Percentiles rank a stretch among this genome's conserved stretches.
phyloP scores from a whole-genome alignment of 2,797 vertebrate genomes.

The Pogoniulus pusillus region DNA sequence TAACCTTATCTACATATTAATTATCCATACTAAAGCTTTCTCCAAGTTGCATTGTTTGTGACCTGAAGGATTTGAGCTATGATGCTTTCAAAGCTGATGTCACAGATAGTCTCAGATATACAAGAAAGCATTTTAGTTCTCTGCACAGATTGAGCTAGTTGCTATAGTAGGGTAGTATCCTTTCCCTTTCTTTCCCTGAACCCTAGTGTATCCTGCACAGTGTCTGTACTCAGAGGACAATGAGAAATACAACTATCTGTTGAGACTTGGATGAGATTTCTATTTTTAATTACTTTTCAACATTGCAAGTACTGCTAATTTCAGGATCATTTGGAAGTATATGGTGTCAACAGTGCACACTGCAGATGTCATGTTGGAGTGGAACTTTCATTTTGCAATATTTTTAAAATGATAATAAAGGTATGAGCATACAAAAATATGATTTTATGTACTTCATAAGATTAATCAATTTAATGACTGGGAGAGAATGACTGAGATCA shows the following conservation, averaged over 20 bases:
- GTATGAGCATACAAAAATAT: background rate
- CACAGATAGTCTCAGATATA: background rate
- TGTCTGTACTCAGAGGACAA: background rate
- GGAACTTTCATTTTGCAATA: background rate
- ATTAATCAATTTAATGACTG: background rate
- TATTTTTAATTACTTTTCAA: background rate
- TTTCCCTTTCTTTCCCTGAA: background rate
- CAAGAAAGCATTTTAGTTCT: background rate
- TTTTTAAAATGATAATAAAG: background rate
- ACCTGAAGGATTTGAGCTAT: background rate
- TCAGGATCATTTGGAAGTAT: background rate
- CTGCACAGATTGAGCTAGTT: background rate
- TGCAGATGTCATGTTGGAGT: background rate
- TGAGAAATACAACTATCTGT: background rate
- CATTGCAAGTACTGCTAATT: fast-evolving
- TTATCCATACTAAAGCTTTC: background rate
- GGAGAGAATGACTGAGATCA: background rate
- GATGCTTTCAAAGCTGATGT: background rate
- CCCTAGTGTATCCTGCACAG: background rate
- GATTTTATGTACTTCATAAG: background rate
- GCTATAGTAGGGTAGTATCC: background rate
- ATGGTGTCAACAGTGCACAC: background rate
- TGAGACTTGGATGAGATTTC: background rate
- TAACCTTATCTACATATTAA: background rate
- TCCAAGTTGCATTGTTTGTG: background rate